Evolutionary conservation across 2,888 invertebrate species (phyloP), one percentile per base, ranked within the genome.

Genomic region (Tortricodes alternella): DNA sequence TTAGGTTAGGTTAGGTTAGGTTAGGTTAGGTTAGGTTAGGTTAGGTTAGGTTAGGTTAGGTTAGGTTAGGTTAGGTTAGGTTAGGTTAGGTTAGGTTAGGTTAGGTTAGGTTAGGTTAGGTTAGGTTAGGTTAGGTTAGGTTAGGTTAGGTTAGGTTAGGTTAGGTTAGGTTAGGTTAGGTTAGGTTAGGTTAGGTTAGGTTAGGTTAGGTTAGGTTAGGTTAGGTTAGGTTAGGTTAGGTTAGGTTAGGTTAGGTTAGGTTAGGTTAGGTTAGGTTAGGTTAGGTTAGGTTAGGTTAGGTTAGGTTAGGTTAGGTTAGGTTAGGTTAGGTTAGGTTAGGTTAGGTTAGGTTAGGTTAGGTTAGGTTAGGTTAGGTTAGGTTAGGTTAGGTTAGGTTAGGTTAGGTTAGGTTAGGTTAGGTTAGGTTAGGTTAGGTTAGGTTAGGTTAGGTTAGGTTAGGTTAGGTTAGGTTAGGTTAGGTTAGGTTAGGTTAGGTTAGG

Each of bases 1-100:
- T 19, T 19, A 38, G 21, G 21, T 19, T 19, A 38, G 38, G 38
- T 38, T 38, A 38, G 38, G 38, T 38, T 38, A 38, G 38, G 38
- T 38, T 38, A 38, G 38, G 38, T 38, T 38, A 38, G 38, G 38
- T 38, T 38, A 38, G 38, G 38, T 38, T 38, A 38, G 38, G 38
- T 38, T 38, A 38, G 38, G 38, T 38, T 38, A 38, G 38, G 38
- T 38, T 38, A 38, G 38, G 38, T 38, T 38, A 38, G 38, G 38
- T 38, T 38, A 38, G 38, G 38, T 38, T 38, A 38, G 38, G 38
- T 38, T 38, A 38, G 38, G 38, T 38, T 38, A 38, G 34, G 34
- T 34, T 34, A 34, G 34, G 34, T 34, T 34, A 34, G 34, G 34
- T 34, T 34, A 34, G 34, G 34, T 34, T 34, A 34, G 34, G 34